These are phyloP conservation scores for Lithophane leautieri DNA, from an alignment of 2,888 invertebrate species.

Conservation along the genomic window DNA sequence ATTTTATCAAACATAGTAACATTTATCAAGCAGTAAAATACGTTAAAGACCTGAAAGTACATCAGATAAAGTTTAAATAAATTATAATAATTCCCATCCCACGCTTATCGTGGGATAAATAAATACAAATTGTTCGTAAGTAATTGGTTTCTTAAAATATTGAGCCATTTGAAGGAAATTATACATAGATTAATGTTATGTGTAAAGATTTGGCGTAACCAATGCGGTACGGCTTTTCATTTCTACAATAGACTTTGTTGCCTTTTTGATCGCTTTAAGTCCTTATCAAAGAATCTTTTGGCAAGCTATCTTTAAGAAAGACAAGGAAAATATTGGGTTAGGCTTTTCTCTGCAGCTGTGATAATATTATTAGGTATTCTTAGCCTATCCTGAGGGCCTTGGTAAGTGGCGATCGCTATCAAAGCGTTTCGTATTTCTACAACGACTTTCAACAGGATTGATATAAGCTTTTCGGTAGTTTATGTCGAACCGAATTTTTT, in stretches of 20 bases:
- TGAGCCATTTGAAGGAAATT: constrained; percentile 28
- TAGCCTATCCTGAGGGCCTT: neutral
- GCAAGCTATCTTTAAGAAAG: neutral
- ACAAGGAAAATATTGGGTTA: neutral
- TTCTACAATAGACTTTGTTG: neutral
- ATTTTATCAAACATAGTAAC: constrained; percentile 2
- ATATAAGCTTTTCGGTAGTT: neutral
- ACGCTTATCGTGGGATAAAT: constrained; percentile 48
- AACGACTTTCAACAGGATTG: neutral
- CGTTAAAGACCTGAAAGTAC: constrained; percentile 30
- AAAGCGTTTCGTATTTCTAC: neutral
- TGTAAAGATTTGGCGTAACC: neutral
- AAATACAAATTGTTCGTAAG: constrained; percentile 9
- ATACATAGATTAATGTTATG: neutral
- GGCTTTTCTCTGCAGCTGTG: neutral
- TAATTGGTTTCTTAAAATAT: constrained; percentile 21
- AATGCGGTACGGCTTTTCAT: too few relatives aligned
- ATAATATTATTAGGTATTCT: neutral
- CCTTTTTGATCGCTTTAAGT: neutral
- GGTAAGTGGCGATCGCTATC: neutral
- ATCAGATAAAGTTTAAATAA: constrained; percentile 29
- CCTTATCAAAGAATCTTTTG: neutral
- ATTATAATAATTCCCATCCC: constrained; percentile 53
- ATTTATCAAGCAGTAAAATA: constrained; percentile 4
- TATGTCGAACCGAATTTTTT: neutral